Conservation (phyloP, 2,888 invertebrate genomes). For the Acleris laterana region DNA sequence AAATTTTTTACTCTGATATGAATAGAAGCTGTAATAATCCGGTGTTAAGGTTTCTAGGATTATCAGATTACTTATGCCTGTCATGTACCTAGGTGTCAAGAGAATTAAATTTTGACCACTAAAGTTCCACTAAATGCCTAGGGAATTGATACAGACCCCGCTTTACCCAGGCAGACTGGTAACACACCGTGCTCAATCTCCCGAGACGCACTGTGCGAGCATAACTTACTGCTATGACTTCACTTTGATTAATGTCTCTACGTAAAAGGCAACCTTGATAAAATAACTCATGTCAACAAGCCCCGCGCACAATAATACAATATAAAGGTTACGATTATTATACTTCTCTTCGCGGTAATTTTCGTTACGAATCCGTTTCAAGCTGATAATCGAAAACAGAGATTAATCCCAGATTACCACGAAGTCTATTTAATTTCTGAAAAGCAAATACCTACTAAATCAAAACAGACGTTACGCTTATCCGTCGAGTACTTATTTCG, state of each 20-base stretch:
- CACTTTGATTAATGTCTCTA: conserved; percentile 13
- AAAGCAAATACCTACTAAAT: conserved; percentile 6
- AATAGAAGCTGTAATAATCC: too few species aligned
- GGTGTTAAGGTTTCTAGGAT: too few species aligned
- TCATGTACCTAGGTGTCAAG: not conserved
- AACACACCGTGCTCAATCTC: not conserved
- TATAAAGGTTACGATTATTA: conserved; percentile 5
- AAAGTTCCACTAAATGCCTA: not conserved
- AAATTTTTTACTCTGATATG: too few species aligned
- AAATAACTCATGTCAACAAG: conserved; percentile 19
- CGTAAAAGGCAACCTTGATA: conserved; percentile 13
- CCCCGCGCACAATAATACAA: conserved; percentile 11
- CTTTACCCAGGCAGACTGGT: not conserved
- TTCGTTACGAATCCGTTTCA: conserved; percentile 16
- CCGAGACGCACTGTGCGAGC: not conserved
- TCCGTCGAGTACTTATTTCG: not conserved
- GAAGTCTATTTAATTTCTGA: conserved; percentile 12
- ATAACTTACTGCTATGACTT: conserved; percentile 1
- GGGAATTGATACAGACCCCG: too few species aligned
- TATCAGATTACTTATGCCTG: too few species aligned
- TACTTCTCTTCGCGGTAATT: conserved; percentile 15
- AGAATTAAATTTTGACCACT: not conserved
- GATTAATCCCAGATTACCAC: conserved; percentile 6
- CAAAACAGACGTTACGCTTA: not conserved
- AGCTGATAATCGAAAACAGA: conserved; percentile 23